These are phyloP conservation scores for Drosophila barbarae DNA, from an alignment of 2,888 invertebrate species.

Conservation along the genomic window DNA sequence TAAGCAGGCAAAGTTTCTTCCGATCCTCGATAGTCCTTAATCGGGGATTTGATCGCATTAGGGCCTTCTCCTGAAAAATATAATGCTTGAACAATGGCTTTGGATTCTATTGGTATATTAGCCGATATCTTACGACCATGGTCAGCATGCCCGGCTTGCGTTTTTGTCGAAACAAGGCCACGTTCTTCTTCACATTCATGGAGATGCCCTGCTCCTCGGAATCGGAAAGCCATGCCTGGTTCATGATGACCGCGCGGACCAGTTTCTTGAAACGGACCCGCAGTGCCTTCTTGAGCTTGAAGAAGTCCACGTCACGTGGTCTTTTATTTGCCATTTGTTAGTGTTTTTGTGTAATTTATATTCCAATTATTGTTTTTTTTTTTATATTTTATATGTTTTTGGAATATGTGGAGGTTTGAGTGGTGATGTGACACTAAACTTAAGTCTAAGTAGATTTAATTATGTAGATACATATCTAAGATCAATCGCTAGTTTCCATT, in stretches of 20 bases:
- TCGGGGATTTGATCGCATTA: conserved; percentile 82
- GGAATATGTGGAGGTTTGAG: background rate
- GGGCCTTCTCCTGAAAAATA: conserved; percentile 82
- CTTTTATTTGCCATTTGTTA: conserved; percentile 10
- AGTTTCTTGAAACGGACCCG: conserved; percentile 48
- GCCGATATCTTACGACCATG: conserved; percentile 39
- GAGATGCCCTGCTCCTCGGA: conserved; percentile 46
- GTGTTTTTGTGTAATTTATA: background rate
- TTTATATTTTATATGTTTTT: too few relatives aligned
- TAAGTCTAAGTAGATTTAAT: background rate
- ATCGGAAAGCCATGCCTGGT: conserved; percentile 49
- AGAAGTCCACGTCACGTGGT: conserved; percentile 11
- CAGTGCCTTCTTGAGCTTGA: conserved; percentile 25
- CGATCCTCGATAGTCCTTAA: conserved; percentile 83
- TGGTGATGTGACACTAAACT: background rate
- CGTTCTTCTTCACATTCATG: conserved; percentile 59
- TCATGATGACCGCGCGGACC: conserved; percentile 41
- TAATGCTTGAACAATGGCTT: background rate
- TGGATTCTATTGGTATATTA: too few relatives aligned
- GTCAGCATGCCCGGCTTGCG: conserved; percentile 57
- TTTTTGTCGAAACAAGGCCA: conserved; percentile 56
- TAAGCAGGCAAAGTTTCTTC: conserved; percentile 82
- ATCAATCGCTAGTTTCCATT: background rate
- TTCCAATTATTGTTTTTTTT: background rate
- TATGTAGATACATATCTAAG: background rate